These are phyloP conservation scores for Elegia similella DNA, from an alignment of 2,888 invertebrate species.

Conservation along the genomic window DNA sequence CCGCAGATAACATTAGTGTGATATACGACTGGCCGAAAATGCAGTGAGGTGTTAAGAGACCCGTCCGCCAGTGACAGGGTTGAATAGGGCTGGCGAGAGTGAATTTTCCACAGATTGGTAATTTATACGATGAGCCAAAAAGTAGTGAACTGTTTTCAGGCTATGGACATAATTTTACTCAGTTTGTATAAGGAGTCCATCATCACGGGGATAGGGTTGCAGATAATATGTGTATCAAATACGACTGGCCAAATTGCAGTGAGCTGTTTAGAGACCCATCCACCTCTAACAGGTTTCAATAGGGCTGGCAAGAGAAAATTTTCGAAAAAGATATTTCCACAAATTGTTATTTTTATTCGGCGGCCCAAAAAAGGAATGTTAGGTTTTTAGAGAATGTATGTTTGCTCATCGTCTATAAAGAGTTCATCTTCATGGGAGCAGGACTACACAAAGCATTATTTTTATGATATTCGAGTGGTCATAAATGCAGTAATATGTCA, in stretches of 20 bases:
- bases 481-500: conserved; percentile 53
- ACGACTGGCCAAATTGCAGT: conserved; percentile 58
- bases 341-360: too few species aligned
- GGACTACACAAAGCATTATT: conserved; percentile 69
- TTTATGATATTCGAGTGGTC: conserved; percentile 69
- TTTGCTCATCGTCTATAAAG: too few species aligned
- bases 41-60: conserved; percentile 51
- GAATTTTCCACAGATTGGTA: background rate
- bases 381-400: too few species aligned
- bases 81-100: conserved; percentile 21
- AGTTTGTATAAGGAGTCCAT: too few species aligned
- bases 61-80: conserved; percentile 40
- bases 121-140: too few species aligned
- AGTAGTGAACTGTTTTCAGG: too few species aligned
- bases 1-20: conserved; percentile 71
- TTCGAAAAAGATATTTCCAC: too few species aligned
- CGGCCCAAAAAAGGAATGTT: too few species aligned
- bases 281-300: too few species aligned
- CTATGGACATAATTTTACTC: too few species aligned
- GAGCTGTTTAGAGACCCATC: too few species aligned
- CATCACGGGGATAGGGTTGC: conserved; percentile 67
- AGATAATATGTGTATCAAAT: conserved; percentile 76
- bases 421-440: conserved; percentile 59
- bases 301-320: too few species aligned
- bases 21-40: conserved; percentile 65